Percentiles rank a stretch among this genome's conserved stretches.
phyloP scores from a whole-genome alignment of 2,888 invertebrate species.

The Drosophila barbarae region DNA sequence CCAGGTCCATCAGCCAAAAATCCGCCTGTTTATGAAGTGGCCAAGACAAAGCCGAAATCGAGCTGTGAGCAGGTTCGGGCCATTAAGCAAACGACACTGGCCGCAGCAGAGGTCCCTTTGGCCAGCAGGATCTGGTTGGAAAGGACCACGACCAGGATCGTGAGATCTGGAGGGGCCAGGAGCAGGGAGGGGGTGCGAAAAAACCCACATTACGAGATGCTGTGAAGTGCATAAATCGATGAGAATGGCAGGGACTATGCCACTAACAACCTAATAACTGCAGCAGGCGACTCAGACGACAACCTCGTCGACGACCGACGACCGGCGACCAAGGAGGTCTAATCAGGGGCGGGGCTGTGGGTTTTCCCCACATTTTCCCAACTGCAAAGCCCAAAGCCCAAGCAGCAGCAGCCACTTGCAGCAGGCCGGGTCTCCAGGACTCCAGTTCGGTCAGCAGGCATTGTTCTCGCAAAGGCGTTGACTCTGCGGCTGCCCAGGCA shows the following conservation, averaged over 20 bases:
- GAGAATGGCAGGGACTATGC: slow-evolving; percentile 69
- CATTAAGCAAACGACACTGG: slow-evolving; percentile 59
- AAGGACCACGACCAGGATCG: background rate
- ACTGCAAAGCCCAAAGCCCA: slow-evolving; percentile 56
- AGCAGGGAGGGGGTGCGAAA: slow-evolving; percentile 17
- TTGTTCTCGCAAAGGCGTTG: slow-evolving; percentile 69
- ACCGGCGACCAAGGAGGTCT: slow-evolving; percentile 53
- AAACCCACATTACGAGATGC: slow-evolving; percentile 63
- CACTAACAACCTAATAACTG: slow-evolving; percentile 77
- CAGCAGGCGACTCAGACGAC: slow-evolving; percentile 50
- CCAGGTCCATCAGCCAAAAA: slow-evolving; percentile 34
- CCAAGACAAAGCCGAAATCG: slow-evolving; percentile 35
- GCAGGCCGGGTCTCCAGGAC: slow-evolving; percentile 29
- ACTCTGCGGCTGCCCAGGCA: slow-evolving; percentile 38
- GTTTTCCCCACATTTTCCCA: slow-evolving; percentile 21
- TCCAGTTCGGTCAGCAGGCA: slow-evolving; percentile 53
- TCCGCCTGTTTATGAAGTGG: slow-evolving; percentile 37
- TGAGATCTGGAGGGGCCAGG: background rate
- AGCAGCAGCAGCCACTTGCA: slow-evolving; percentile 69
- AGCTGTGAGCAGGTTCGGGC: slow-evolving; percentile 44
- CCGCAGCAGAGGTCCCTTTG: slow-evolving; percentile 25
- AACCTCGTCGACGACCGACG: slow-evolving; percentile 46
- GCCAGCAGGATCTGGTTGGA: slow-evolving; percentile 18
- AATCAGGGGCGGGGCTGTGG: slow-evolving; percentile 52
- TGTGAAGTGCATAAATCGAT: slow-evolving; percentile 76